Evolutionary conservation across 2,888 invertebrate genomes (phyloP).

Genomic region (Acanthosepion pharaonis): DNA sequence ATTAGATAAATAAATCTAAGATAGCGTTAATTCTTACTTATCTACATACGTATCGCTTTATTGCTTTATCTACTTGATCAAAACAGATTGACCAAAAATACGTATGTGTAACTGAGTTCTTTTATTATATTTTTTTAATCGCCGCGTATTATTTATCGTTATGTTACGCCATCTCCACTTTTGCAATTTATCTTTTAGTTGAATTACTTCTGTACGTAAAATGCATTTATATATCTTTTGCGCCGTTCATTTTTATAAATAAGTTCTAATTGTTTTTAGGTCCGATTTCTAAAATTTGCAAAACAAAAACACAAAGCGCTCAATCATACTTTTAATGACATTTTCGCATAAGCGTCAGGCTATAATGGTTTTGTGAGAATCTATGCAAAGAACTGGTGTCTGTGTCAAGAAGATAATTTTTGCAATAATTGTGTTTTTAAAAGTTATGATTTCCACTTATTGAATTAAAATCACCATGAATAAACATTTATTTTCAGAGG

Average conservation of each 20-base stretch:
- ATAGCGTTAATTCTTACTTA: too few species aligned
- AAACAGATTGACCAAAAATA: too few species aligned
- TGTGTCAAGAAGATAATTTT: background rate
- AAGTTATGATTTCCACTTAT: background rate
- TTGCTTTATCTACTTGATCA: too few species aligned
- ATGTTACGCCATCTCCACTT: too few species aligned
- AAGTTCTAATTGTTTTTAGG: background rate
- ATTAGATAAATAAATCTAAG: too few species aligned
- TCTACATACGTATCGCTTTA: too few species aligned
- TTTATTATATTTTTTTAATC: too few species aligned
- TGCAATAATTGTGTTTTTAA: background rate
- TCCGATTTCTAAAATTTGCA: background rate
- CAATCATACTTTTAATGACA: background rate
- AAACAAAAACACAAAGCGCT: too few species aligned
- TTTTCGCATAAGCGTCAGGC: background rate
- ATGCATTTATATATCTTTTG: background rate
- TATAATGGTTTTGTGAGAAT: background rate
- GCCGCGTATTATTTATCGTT: too few species aligned
- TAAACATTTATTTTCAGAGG: conserved; percentile 33
- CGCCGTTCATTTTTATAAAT: background rate
- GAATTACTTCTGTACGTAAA: background rate
- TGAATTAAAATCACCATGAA: background rate
- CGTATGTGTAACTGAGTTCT: too few species aligned
- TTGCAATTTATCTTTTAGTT: too few species aligned
- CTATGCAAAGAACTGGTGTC: background rate